Evolutionary conservation across 2,797 vertebrate genomes (phyloP).

Genomic region (Nannoperca australis): DNA sequence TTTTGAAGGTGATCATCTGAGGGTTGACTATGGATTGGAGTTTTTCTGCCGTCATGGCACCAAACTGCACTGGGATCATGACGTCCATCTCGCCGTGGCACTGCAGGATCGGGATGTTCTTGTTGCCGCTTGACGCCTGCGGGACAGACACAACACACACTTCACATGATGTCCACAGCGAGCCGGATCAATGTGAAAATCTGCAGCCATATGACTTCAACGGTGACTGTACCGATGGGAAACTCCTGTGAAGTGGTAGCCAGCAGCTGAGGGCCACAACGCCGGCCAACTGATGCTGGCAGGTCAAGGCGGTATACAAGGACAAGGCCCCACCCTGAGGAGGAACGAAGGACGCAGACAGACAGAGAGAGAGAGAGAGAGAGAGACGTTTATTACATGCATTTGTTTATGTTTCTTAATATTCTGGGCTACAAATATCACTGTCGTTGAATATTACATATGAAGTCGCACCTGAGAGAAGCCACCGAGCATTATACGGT

Average conservation of each 20-base stretch:
- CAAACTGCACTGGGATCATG: constrained; percentile 93
- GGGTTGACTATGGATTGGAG: constrained; percentile 91
- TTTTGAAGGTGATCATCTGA: constrained; percentile 91
- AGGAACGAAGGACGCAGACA: constrained; percentile 5
- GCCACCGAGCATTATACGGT: constrained; percentile 95
- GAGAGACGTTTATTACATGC: neutral
- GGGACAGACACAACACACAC: constrained; percentile 4
- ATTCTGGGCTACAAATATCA: neutral
- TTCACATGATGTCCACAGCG: neutral
- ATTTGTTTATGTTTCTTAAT: neutral
- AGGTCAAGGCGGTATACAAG: constrained; percentile 96
- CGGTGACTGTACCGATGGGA: constrained; percentile 89
- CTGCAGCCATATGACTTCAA: neutral
- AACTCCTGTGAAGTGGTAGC: constrained; percentile 94
- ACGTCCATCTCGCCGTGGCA: constrained; percentile 94
- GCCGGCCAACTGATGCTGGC: constrained; percentile 94
- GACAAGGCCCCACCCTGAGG: constrained; percentile 95
- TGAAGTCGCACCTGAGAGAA: constrained; percentile 94
- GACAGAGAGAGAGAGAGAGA: neutral
- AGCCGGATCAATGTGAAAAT: neutral
- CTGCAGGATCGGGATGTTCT: constrained; percentile 94
- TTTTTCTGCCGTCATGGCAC: constrained; percentile 92
- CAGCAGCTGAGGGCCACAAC: constrained; percentile 98
- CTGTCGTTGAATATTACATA: neutral
- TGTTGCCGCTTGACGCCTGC: constrained; percentile 85